Evolutionary conservation across 2,113 vertebrate genomes (phyloP).

Genomic region (Corvus hawaiiensis): DNA sequence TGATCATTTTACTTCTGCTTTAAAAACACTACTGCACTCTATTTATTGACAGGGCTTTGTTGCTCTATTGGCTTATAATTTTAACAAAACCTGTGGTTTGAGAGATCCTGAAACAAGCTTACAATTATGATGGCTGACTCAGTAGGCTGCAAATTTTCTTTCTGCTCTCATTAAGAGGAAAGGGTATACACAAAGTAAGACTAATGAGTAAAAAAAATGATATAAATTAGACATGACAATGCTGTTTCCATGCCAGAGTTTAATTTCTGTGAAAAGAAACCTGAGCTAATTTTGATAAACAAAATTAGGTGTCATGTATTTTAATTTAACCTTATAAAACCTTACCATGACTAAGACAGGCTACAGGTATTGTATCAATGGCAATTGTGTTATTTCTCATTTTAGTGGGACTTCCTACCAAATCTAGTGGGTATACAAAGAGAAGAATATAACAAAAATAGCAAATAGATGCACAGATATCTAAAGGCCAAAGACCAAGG

Average conservation of each 20-base stretch:
- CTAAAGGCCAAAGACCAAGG: not conserved
- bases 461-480: not conserved
- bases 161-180: slow-evolving; percentile 54
- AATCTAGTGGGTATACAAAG: not conserved
- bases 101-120: slow-evolving; percentile 41
- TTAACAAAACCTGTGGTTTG: slow-evolving; percentile 45
- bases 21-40: not conserved
- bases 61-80: slow-evolving; percentile 47
- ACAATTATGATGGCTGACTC: slow-evolving; percentile 29
- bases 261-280: slow-evolving; percentile 26
- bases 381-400: not conserved
- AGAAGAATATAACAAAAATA: not conserved
- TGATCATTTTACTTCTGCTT: not conserved
- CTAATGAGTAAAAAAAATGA: slow-evolving; percentile 46
- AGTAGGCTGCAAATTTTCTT: slow-evolving; percentile 50
- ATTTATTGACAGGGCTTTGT: slow-evolving; percentile 19
- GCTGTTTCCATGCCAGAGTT: slow-evolving; percentile 9
- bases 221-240: slow-evolving; percentile 57
- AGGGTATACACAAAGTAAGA: slow-evolving; percentile 30
- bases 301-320: not conserved
- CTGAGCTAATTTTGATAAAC: slow-evolving; percentile 29
- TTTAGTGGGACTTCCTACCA: not conserved
- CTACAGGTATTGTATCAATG: not conserved
- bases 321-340: not conserved
- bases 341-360: not conserved